Conservation (phyloP, 2,113 vertebrate genomes). For the Hippocampus comes region DNA sequence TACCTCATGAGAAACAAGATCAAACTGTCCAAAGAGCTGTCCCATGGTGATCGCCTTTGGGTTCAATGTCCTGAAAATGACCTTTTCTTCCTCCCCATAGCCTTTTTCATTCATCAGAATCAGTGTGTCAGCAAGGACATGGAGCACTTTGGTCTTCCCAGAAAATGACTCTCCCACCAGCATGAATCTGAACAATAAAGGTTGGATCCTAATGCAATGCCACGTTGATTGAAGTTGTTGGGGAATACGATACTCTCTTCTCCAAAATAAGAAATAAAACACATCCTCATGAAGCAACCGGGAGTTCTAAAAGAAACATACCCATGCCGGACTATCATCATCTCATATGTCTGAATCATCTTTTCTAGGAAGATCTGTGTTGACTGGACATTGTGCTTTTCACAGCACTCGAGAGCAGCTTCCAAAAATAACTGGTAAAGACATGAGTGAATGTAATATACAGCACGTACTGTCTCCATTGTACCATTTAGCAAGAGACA, state of each 20-base stretch:
- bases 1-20: constrained; percentile 93
- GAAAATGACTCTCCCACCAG: constrained; percentile 92
- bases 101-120: constrained; percentile 86
- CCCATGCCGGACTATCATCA: constrained; percentile 99
- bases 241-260: background rate
- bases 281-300: background rate
- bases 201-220: background rate
- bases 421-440: constrained; percentile 78
- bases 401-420: constrained; percentile 79
- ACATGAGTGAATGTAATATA: constrained; percentile 9
- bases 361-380: constrained; percentile 86
- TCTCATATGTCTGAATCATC: constrained; percentile 97
- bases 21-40: constrained; percentile 96
- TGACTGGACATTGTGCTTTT: constrained; percentile 81
- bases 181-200: constrained; percentile 82
- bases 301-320: constrained; percentile 61
- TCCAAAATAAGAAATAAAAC: background rate
- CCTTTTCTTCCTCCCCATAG: constrained; percentile 83
- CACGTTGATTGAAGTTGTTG: background rate
- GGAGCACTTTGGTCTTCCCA: constrained; percentile 91
- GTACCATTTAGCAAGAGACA: background rate
- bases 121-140: constrained; percentile 86
- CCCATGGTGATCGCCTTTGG: constrained; percentile 98
- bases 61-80: constrained; percentile 85
- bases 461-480: background rate